Conservation (phyloP, 1,140 invertebrate species). For the Drosophila novamexicana region DNA sequence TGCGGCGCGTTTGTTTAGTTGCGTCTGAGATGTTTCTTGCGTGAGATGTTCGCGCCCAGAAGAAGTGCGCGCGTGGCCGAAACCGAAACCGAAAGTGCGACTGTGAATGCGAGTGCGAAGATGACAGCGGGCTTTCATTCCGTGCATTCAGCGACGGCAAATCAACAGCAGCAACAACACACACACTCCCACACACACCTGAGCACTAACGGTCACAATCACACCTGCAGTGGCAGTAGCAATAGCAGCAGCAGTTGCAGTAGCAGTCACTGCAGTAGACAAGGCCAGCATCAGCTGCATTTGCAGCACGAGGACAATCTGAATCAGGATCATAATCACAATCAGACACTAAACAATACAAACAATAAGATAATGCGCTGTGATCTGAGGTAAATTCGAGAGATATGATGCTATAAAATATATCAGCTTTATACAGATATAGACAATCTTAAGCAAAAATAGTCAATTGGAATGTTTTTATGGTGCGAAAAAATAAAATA, state of each 20-base stretch:
- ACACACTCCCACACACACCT: constrained; percentile 23
- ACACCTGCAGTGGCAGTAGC: constrained; percentile 1
- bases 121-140: constrained; percentile 79
- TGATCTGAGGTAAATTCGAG: constrained; percentile 61
- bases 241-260: constrained; percentile 3
- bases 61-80: constrained; percentile 76
- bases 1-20: constrained; percentile 72
- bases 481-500: too few species aligned
- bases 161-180: constrained; percentile 53
- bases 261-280: constrained; percentile 8
- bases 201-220: constrained; percentile 3
- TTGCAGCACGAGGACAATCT: constrained; percentile 29
- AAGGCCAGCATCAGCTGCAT: constrained; percentile 13
- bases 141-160: constrained; percentile 78
- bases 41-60: constrained; percentile 82
- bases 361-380: constrained; percentile 71
- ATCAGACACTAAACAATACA: constrained; percentile 38
- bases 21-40: constrained; percentile 83
- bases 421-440: too few species aligned
- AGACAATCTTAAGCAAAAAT: too few species aligned
- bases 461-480: too few species aligned
- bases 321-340: constrained; percentile 58
- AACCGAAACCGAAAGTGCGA: constrained; percentile 60
- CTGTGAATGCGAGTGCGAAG: constrained; percentile 37
- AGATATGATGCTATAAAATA: neutral